A percentile compares a stretch with the other conserved stretches of the same genome.
Conservation (phyloP, 2,797 vertebrate species). For the Pseudocheirus occidentalis region DNA sequence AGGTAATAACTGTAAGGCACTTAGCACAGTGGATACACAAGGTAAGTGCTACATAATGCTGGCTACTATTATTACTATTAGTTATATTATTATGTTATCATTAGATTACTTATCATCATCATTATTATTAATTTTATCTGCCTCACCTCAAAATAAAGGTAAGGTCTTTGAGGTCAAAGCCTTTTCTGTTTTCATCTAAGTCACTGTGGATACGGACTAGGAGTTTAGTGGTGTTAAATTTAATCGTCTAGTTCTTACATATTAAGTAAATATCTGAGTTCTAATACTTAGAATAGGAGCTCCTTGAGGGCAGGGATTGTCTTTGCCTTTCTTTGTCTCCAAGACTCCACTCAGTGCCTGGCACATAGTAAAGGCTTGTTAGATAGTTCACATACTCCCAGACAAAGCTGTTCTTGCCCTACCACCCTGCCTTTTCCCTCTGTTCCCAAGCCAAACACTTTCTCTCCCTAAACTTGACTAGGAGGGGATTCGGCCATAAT, state of each 20-base stretch:
- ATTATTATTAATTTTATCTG: not conserved
- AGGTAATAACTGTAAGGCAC: not conserved
- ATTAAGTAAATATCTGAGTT: not conserved
- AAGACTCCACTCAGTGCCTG: not conserved
- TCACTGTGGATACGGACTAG: not conserved
- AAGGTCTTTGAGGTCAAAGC: not conserved
- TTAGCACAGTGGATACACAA: not conserved
- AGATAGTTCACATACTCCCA: not conserved
- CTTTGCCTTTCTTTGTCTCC: not conserved
- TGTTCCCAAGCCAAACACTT: not conserved
- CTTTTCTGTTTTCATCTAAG: not conserved
- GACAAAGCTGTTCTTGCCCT: not conserved
- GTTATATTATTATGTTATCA: too few relatives aligned
- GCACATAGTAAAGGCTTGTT: not conserved
- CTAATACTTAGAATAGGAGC: not conserved
- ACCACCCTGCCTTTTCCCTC: not conserved
- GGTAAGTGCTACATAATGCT: not conserved
- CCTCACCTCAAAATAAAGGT: not conserved
- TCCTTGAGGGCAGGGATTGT: not conserved
- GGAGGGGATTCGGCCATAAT: not conserved
- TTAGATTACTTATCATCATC: too few relatives aligned
- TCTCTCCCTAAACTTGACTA: not conserved
- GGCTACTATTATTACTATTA: too few relatives aligned
- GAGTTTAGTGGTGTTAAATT: not conserved
- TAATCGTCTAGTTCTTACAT: not conserved